Base-by-base conservation (phyloP, 2,888 invertebrate species). In the Acronicta aceris region DNA sequence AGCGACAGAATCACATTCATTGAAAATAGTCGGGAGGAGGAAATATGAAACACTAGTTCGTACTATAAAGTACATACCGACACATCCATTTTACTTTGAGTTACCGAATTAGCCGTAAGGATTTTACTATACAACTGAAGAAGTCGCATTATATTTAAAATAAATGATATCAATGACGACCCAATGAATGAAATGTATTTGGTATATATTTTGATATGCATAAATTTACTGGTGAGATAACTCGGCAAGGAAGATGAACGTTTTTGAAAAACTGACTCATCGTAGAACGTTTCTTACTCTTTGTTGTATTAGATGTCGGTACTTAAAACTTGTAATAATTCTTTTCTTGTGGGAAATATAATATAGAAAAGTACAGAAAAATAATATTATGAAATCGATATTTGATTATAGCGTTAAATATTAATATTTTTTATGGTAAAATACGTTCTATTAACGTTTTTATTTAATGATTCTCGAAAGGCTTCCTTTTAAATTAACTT, bases 181-280 rank as follows among this genome's bases (percentile, higher is more conserved):
- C 80, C 83, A 84, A 83, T 71, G 60, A 63, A 73, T 62, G 57
- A 64, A 88, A 86, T 88, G 87, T 87, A 88, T 89, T 89, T 83
- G 87, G 87, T 88, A 92, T 92, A 92, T 93, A 93, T 93, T 93
- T 93, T 93, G 91, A 92, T 93, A 93, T 87, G 87, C 85, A 86
- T 89, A 87, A 86, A 89, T 93, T 92, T 93, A 91, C 88, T 83
- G 84, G 86, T 81, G 87, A 86, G 80, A 78, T 77, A 70, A 80
- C 82, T 83, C 80, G 83, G 75, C 82, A 81, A 80, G 77, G 73
- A 74, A 74, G 76, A 78, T 78, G 77, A 49, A 66, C 74, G 78
- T 80, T 85, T 85, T 83, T 87, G 82, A 83, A 86, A 83, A 82
- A 80, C 71, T 78, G 78, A 79, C 80, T 83, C 76, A 79, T 79